Conservation (phyloP, 2,113 vertebrate species). For the Pitta sordida region DNA sequence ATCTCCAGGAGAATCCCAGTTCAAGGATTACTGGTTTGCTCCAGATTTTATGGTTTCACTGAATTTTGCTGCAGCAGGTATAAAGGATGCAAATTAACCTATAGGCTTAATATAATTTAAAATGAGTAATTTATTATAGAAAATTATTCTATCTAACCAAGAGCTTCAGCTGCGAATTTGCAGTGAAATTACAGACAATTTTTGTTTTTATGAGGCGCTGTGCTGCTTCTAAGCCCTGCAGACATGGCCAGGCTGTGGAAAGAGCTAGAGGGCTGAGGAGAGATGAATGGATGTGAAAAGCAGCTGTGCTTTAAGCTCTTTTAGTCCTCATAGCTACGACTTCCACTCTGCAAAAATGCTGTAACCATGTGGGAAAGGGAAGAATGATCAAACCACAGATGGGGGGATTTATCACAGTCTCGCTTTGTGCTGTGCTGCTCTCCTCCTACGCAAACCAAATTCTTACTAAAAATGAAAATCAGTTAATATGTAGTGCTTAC, state of each 20-base stretch:
- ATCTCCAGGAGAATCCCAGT: not conserved
- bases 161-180: constrained; percentile 11
- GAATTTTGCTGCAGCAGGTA: not conserved
- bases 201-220: not conserved
- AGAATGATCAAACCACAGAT: constrained; percentile 42
- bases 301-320: constrained; percentile 54
- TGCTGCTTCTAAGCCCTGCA: not conserved
- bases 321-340: constrained; percentile 57
- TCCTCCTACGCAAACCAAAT: constrained; percentile 35
- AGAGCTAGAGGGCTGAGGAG: constrained; percentile 29
- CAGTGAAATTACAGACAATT: not conserved
- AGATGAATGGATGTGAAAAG: constrained; percentile 53
- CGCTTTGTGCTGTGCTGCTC: constrained; percentile 41
- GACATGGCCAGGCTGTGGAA: constrained; percentile 45
- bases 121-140: constrained; percentile 29
- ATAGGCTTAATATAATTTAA: constrained; percentile 15
- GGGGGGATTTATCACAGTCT: constrained; percentile 20
- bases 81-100: not conserved
- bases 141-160: constrained; percentile 14
- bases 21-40: not conserved
- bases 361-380: constrained; percentile 56
- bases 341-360: constrained; percentile 55
- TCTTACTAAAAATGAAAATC: constrained; percentile 60
- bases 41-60: not conserved
- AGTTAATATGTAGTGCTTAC: constrained; percentile 18